These are phyloP conservation scores for Pachydiplax longipennis DNA, from an alignment of 2,888 invertebrate genomes.

Conservation along the genomic window DNA sequence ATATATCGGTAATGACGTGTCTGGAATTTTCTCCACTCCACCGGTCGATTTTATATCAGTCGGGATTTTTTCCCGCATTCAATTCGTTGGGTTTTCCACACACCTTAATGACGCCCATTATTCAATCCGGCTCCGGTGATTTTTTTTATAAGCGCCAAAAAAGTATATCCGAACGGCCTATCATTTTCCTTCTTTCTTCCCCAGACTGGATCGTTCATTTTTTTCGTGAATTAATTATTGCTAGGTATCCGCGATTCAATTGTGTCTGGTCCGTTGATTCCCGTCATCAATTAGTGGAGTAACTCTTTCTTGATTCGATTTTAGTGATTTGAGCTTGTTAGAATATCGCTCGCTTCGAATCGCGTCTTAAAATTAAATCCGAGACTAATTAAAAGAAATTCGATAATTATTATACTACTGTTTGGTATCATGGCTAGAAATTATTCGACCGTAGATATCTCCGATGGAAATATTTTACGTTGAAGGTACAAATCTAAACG, in stretches of 20 bases:
- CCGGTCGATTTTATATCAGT: constrained; percentile 41
- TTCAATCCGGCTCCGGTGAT: neutral
- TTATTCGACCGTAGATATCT: too few species aligned
- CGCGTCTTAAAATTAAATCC: neutral
- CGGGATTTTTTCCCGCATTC: constrained; percentile 1
- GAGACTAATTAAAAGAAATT: too few species aligned
- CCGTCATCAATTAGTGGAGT: neutral
- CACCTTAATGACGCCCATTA: constrained; percentile 34
- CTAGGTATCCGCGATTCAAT: neutral
- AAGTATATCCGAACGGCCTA: neutral
- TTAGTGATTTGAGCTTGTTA: neutral
- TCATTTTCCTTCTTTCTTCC: neutral
- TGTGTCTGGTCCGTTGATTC: neutral
- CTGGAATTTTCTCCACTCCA: neutral
- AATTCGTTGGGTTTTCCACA: constrained; percentile 1
- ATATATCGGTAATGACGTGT: constrained; percentile 44
- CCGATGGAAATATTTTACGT: too few species aligned
- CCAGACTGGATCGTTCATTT: neutral
- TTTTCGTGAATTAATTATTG: neutral
- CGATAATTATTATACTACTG: too few species aligned
- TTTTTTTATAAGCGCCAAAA: neutral
- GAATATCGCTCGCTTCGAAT: neutral
- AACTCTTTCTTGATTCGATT: neutral
- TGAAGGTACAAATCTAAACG: too few species aligned
- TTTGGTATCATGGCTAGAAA: too few species aligned